phyloP scores from a whole-genome alignment of 2,113 vertebrate genomes.

The Alouatta palliata region DNA sequence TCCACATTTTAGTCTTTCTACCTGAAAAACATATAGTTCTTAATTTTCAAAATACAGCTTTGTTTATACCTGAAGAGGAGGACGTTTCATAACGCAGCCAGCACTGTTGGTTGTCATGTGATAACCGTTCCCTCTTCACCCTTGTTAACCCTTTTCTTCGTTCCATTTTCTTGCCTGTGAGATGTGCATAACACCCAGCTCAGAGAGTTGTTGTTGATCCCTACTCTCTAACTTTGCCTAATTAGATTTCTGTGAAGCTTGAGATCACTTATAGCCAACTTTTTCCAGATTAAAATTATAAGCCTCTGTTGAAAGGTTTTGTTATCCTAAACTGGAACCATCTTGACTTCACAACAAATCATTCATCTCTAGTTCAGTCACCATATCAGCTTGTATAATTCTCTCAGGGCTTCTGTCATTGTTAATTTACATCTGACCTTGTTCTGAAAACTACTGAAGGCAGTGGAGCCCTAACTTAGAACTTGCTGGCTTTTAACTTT shows the following conservation, averaged over 20 bases:
- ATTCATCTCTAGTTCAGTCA: constrained; percentile 44
- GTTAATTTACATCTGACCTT: constrained; percentile 63
- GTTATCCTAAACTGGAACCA: constrained; percentile 45
- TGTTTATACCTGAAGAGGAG: neutral
- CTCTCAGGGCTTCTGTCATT: constrained; percentile 34
- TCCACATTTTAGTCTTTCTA: neutral
- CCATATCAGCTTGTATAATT: neutral
- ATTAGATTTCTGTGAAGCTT: constrained; percentile 46
- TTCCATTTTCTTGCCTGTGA: neutral
- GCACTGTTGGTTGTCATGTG: neutral
- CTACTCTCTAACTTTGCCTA: neutral
- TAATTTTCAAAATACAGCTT: constrained; percentile 19
- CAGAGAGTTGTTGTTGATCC: neutral
- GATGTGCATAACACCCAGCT: neutral
- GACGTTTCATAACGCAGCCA: neutral
- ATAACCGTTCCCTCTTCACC: neutral
- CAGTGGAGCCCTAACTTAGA: constrained; percentile 45
- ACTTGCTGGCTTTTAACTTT: neutral
- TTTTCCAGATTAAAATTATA: constrained; percentile 58
- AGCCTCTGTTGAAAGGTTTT: constrained; percentile 42
- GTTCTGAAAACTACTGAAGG: constrained; percentile 62
- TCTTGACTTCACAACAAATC: constrained; percentile 42
- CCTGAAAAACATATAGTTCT: neutral
- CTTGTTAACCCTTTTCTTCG: neutral
- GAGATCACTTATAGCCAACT: neutral